phyloP scores from a whole-genome alignment of 2,888 invertebrate species.

The Scelioninae gen. 1 region DNA sequence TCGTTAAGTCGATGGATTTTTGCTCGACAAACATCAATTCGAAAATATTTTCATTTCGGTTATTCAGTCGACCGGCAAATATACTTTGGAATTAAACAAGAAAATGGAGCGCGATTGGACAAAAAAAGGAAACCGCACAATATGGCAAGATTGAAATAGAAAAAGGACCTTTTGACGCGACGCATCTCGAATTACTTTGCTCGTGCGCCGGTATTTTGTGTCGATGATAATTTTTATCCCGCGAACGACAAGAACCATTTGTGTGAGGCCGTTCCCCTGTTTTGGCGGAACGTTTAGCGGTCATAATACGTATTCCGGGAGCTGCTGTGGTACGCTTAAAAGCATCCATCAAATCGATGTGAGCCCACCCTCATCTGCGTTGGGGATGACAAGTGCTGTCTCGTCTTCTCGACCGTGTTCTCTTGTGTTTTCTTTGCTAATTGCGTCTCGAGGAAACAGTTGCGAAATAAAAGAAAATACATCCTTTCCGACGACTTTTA shows the following conservation, averaged over 20 bases:
- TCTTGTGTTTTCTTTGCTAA: conserved; percentile 81
- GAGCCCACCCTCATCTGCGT: conserved; percentile 44
- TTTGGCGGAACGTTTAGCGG: conserved; percentile 67
- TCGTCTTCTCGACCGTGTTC: conserved; percentile 63
- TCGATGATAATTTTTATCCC: conserved; percentile 51
- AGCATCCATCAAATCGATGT: conserved; percentile 78
- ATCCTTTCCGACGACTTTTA: conserved; percentile 18
- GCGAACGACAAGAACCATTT: conserved; percentile 70
- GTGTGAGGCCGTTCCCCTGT: conserved; percentile 63
- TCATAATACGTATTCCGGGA: no score
- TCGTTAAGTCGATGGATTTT: conserved; percentile 11
- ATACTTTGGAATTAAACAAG: conserved; percentile 33
- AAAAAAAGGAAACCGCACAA: no score
- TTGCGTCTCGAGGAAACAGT: conserved; percentile 79
- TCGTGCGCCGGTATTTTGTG: no score
- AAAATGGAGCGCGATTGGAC: no score
- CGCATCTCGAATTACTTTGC: conserved; percentile 48
- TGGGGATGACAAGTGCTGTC: conserved; percentile 59
- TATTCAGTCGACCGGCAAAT: conserved; percentile 6
- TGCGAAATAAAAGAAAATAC: conserved; percentile 70
- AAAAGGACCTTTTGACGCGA: no score
- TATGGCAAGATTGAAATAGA: conserved; percentile 45
- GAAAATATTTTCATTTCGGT: conserved; percentile 15
- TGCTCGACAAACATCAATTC: background rate
- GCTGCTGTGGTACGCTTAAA: conserved; percentile 77